Evolutionary conservation across 2,888 invertebrate species (phyloP).

Genomic region (Tholera decimalis): DNA sequence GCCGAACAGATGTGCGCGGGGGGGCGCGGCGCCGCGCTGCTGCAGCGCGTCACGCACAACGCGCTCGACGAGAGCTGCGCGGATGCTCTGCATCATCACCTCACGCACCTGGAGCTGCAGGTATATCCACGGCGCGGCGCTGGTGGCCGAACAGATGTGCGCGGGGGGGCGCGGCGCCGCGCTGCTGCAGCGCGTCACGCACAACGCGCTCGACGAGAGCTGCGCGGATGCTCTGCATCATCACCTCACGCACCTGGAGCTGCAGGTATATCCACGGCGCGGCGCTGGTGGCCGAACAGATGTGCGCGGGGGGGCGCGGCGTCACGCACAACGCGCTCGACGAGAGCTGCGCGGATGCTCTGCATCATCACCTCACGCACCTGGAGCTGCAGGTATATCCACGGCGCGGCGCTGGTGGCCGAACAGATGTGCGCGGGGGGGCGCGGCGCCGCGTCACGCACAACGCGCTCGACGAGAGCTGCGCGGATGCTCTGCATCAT

Average conservation of each 20-base stretch:
- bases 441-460: constrained; percentile 96
- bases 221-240: constrained; percentile 97
- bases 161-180: constrained; percentile 94
- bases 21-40: constrained; percentile 94
- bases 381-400: constrained; percentile 98
- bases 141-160: constrained; percentile 97
- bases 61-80: constrained; percentile 98
- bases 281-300: constrained; percentile 98
- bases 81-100: constrained; percentile 96
- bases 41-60: constrained; percentile 95
- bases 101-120: constrained; percentile 97
- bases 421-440: constrained; percentile 95
- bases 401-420: constrained; percentile 98
- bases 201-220: constrained; percentile 98
- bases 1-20: constrained; percentile 95
- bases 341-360: constrained; percentile 98
- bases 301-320: constrained; percentile 92
- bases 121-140: constrained; percentile 98
- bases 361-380: constrained; percentile 96
- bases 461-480: constrained; percentile 98
- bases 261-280: constrained; percentile 99
- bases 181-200: constrained; percentile 94
- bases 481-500: constrained; percentile 96
- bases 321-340: constrained; percentile 97
- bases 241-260: constrained; percentile 96